These are phyloP conservation scores for Echinops telfairi DNA, from an alignment of 2,113 vertebrate species.

Conservation along the genomic window DNA sequence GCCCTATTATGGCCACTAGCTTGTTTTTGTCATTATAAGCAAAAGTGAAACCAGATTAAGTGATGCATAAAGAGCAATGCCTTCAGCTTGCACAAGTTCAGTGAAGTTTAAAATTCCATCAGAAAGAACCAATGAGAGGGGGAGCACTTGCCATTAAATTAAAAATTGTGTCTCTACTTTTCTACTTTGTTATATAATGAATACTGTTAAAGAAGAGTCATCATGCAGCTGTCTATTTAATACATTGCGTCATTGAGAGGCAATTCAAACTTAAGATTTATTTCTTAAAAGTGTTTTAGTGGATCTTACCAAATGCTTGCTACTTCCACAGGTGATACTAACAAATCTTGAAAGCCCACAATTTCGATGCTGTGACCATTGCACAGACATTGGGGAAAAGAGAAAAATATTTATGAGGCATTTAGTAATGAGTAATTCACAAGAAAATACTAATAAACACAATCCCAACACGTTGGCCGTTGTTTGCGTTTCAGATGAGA, in stretches of 20 bases:
- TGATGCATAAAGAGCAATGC: not conserved
- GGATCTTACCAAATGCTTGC: slow-evolving; percentile 51
- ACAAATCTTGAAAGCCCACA: slow-evolving; percentile 74
- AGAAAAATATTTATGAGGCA: slow-evolving; percentile 82
- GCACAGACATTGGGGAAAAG: slow-evolving; percentile 69
- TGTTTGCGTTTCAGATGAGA: slow-evolving; percentile 80
- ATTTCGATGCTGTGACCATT: slow-evolving; percentile 75
- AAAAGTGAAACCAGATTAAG: slow-evolving; percentile 73
- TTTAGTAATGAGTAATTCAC: slow-evolving; percentile 83
- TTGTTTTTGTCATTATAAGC: slow-evolving; percentile 55
- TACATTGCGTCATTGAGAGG: slow-evolving; percentile 41
- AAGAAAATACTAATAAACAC: slow-evolving; percentile 84
- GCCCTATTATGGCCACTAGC: slow-evolving; percentile 10
- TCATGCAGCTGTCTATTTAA: slow-evolving; percentile 31
- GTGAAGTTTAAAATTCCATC: slow-evolving; percentile 41
- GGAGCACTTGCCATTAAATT: not conserved
- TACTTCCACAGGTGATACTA: slow-evolving; percentile 76
- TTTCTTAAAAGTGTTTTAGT: slow-evolving; percentile 63
- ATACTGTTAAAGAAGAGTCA: slow-evolving; percentile 64
- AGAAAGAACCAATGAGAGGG: not conserved
- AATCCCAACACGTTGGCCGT: slow-evolving; percentile 82
- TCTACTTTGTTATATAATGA: slow-evolving; percentile 35
- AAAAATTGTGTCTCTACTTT: slow-evolving; percentile 48
- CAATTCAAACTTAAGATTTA: slow-evolving; percentile 68
- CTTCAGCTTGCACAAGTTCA: slow-evolving; percentile 28